Percentiles rank a stretch among this genome's conserved stretches.
Conservation (phyloP, 1,140 invertebrate genomes). For the Drosophila mauritiana region DNA sequence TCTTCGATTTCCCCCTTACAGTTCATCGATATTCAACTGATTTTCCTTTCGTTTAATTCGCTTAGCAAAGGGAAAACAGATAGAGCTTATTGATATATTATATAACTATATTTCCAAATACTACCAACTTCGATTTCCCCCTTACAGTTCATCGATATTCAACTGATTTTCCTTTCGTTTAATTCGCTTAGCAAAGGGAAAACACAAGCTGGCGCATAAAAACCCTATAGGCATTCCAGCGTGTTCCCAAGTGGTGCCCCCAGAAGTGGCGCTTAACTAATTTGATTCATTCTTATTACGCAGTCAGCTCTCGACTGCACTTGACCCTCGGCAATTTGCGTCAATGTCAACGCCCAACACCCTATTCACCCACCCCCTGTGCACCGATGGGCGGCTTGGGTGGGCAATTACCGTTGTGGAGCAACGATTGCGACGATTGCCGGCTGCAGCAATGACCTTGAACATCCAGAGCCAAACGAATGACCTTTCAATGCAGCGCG, state of each 20-base stretch:
- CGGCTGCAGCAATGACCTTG: constrained; percentile 65
- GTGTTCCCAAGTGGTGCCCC: constrained; percentile 12
- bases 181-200: not conserved
- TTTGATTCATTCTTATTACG: constrained; percentile 71
- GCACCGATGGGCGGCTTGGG: constrained; percentile 8
- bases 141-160: not conserved
- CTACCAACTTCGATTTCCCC: too few relatives aligned
- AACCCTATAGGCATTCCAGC: not conserved
- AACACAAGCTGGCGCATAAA: not conserved
- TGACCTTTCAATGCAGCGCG: constrained; percentile 69
- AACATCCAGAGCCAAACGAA: constrained; percentile 56
- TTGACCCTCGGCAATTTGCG: constrained; percentile 78
- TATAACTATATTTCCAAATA: too few relatives aligned
- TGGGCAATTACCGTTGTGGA: constrained; percentile 59
- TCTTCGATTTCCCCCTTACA: not conserved
- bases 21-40: not conserved
- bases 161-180: not conserved
- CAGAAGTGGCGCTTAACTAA: constrained; percentile 54
- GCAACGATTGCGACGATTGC: constrained; percentile 36
- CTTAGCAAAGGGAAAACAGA: not conserved
- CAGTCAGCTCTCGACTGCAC: constrained; percentile 53
- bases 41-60: not conserved
- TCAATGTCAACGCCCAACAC: constrained; percentile 67
- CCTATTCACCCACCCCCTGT: not conserved
- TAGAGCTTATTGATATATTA: too few relatives aligned